These are phyloP conservation scores for Nylanderia fulva DNA, from an alignment of 1,140 invertebrate species.

Conservation along the genomic window DNA sequence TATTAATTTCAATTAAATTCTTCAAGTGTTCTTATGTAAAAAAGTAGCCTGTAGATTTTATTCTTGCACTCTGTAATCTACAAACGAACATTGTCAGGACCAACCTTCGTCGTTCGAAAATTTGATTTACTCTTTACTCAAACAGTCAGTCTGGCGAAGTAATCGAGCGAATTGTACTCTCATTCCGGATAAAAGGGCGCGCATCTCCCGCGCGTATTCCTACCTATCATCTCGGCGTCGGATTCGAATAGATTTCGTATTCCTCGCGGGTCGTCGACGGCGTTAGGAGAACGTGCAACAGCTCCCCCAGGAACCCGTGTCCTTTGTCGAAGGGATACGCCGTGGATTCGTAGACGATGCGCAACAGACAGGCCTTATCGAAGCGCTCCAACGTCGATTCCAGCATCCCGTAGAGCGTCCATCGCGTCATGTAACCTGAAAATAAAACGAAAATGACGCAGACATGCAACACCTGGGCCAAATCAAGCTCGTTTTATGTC, in stretches of 20 bases:
- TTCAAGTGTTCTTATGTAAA: too few relatives aligned
- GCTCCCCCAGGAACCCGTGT: conserved; percentile 89
- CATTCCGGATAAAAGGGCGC: conserved; percentile 88
- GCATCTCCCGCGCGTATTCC: conserved; percentile 83
- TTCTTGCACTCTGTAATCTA: neutral
- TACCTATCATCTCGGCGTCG: conserved; percentile 88
- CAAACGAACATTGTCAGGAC: neutral
- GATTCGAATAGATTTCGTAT: conserved; percentile 88
- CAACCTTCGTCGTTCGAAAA: neutral
- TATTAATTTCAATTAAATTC: too few relatives aligned
- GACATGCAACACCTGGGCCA: neutral
- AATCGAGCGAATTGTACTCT: conserved; percentile 87
- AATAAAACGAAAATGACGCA: neutral
- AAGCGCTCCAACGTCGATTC: conserved; percentile 86
- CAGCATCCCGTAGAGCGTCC: conserved; percentile 87
- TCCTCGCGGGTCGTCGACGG: conserved; percentile 89
- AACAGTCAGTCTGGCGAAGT: conserved; percentile 83
- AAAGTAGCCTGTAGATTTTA: too few relatives aligned
- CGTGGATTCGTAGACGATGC: conserved; percentile 90
- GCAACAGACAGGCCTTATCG: conserved; percentile 89
- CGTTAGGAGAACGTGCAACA: conserved; percentile 89
- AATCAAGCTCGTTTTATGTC: neutral
- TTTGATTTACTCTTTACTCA: neutral
- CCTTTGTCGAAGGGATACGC: conserved; percentile 88
- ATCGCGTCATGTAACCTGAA: conserved; percentile 78